Percentiles rank a stretch among this genome's conserved stretches.
phyloP scores from a whole-genome alignment of 2,797 vertebrate species.

The Hephaestus fuliginosus region DNA sequence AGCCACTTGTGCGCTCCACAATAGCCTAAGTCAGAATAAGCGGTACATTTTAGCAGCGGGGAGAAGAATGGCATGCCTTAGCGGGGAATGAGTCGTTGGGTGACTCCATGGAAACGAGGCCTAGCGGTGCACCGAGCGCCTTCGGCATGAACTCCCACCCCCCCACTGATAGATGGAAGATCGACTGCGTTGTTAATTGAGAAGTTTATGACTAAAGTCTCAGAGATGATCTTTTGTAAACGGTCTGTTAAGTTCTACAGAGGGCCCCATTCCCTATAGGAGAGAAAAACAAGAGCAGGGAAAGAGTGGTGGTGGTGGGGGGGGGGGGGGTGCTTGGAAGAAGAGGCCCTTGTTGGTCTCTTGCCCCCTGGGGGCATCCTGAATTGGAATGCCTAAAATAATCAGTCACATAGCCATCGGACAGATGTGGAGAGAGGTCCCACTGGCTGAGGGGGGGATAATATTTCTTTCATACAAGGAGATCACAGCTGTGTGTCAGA shows the following conservation, averaged over 20 bases:
- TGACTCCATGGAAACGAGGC: constrained; percentile 89
- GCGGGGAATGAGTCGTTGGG: constrained; percentile 71
- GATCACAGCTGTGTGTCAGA: constrained; percentile 85
- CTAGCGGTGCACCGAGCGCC: constrained; percentile 62
- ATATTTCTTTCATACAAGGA: constrained; percentile 84
- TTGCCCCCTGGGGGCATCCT: constrained; percentile 81
- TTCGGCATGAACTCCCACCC: constrained; percentile 67
- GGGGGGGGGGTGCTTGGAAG: constrained; percentile 16
- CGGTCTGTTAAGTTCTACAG: constrained; percentile 71
- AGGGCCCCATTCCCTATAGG: constrained; percentile 78
- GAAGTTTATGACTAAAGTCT: constrained; percentile 82
- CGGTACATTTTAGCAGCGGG: constrained; percentile 66
- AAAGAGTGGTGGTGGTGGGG: background rate
- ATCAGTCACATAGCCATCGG: constrained; percentile 80
- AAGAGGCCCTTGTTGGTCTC: constrained; percentile 82
- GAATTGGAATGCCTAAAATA: constrained; percentile 81
- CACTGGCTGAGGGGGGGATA: constrained; percentile 70
- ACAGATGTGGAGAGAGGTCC: constrained; percentile 84
- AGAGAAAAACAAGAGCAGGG: constrained; percentile 70
- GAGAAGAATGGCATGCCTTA: constrained; percentile 86
- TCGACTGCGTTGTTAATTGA: constrained; percentile 82
- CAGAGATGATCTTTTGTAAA: constrained; percentile 86
- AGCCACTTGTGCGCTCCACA: constrained; percentile 88
- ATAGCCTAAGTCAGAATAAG: constrained; percentile 86
- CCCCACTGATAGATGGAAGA: constrained; percentile 81